Conservation (phyloP, 2,888 invertebrate genomes). For the Dromius quadrimaculatus region DNA sequence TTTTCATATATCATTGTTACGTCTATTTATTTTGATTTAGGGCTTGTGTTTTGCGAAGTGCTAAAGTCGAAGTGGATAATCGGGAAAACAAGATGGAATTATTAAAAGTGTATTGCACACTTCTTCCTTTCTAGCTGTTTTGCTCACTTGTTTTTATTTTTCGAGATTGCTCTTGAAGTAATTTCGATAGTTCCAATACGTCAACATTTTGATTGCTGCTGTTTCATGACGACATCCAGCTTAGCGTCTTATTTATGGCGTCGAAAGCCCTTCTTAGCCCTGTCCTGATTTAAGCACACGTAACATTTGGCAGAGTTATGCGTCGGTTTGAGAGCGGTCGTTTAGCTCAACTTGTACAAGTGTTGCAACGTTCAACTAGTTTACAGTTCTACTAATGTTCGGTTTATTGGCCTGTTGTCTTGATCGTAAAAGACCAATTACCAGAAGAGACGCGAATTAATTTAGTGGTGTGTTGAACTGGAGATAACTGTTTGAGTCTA, state of each 20-base stretch:
- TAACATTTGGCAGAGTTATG: background rate
- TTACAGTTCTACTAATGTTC: constrained; percentile 40
- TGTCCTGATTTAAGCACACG: background rate
- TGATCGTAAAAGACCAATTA: constrained; percentile 24
- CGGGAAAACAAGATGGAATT: constrained; percentile 29
- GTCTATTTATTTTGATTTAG: constrained; percentile 53
- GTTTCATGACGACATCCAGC: too few species aligned
- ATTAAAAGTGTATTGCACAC: constrained; percentile 24
- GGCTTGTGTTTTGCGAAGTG: constrained; percentile 16
- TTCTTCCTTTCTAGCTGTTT: too few species aligned
- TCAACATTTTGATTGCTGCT: too few species aligned
- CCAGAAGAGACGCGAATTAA: constrained; percentile 22
- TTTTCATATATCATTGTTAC: constrained; percentile 50
- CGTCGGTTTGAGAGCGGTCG: background rate
- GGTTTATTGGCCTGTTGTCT: constrained; percentile 17
- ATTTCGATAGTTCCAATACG: too few species aligned
- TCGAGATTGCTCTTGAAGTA: too few species aligned
- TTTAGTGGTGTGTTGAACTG: background rate
- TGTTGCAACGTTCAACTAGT: constrained; percentile 4
- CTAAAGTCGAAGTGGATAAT: constrained; percentile 26
- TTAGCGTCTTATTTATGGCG: background rate
- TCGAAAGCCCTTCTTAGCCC: background rate
- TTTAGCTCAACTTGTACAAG: background rate
- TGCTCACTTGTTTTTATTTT: too few species aligned
- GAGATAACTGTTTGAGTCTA: background rate